Conservation (phyloP, 2,797 vertebrate species). For the Philypnodon macrostomus region DNA sequence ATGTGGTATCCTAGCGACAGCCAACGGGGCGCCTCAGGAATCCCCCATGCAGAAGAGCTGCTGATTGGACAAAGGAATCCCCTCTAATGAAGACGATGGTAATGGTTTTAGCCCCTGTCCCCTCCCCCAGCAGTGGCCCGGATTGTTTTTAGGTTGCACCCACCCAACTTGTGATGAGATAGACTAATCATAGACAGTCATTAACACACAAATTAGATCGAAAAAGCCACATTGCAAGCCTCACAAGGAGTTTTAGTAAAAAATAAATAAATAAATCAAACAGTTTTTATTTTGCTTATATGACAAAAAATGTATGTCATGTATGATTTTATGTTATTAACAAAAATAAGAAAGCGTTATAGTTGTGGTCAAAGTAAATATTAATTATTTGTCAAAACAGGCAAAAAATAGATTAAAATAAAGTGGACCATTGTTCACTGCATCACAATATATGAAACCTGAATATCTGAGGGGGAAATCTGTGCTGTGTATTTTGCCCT, state of each 20-base stretch:
- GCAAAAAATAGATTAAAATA: no score
- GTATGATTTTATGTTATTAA: no score
- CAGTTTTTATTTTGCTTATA: no score
- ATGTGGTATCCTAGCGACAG: constrained; percentile 83
- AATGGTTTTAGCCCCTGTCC: constrained; percentile 72
- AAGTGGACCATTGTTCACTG: no score
- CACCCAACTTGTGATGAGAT: constrained; percentile 24
- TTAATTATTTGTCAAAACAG: no score
- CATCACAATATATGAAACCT: no score
- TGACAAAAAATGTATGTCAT: no score
- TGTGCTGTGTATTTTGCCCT: no score
- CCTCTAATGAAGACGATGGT: constrained; percentile 81
- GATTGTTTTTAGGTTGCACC: constrained; percentile 39
- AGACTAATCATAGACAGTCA: constrained; percentile 8
- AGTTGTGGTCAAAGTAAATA: no score
- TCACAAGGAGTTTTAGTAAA: constrained; percentile 16
- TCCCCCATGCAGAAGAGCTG: constrained; percentile 59
- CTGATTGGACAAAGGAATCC: constrained; percentile 73
- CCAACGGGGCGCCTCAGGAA: constrained; percentile 76
- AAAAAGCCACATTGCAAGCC: constrained; percentile 1
- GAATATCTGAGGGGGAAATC: no score
- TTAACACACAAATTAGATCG: constrained; percentile 11
- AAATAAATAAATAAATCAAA: no score
- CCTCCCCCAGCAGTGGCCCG: constrained; percentile 62
- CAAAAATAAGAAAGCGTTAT: no score